Base-by-base conservation (phyloP, 64 coral and sea anemone species). In the Porites lutea region DNA sequence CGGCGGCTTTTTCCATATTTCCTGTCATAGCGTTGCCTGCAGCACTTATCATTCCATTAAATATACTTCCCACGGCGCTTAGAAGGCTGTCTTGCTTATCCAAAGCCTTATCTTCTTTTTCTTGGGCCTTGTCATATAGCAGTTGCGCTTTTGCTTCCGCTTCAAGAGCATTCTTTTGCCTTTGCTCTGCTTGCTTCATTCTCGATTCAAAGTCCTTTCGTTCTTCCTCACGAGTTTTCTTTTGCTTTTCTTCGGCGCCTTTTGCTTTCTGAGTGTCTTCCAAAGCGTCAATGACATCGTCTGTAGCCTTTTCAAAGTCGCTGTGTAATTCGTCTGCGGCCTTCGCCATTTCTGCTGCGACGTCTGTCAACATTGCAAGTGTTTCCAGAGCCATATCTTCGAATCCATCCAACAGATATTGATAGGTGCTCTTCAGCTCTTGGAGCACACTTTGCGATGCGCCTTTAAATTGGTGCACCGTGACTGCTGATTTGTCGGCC, bases 351-450 rank as follows among this genome's bases (percentile, higher is more conserved):
- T 65, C 46, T 66, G 64, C 49, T 2, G 92, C 87, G 1, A 77
- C 52, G 21, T 15, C 75, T 16, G 86, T 43, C 58, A 94, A 74
- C 2, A 22, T 48, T 2, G 77, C 65, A 51, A 94, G 70, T n/a
- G 64, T 94, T 59, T 94, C 92, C 15, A 94, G 10, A 2, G 92
- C 92, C 92, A 94, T 94, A 64, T 89, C 78, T 68, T 94, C 87
- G 51, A 83, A 13, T 49, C 92, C 92, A 62, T 94, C 87, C 8
- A 94, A 59, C 70, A 94, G 73, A 73, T 62, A 94, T 62, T 83
- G 21, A 15, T 89, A 94, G n/a, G 78, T 61, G 27, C 86, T 70
- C 53, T 89, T 64, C 1, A 94, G 63, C 10, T 89, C 78, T 55
- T 89, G 4, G 4, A 94, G 48, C 14, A 83, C 87, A 10, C 70